Base-by-base conservation (phyloP, 2,113 vertebrate genomes). In the Tylochromis polylepis region DNA sequence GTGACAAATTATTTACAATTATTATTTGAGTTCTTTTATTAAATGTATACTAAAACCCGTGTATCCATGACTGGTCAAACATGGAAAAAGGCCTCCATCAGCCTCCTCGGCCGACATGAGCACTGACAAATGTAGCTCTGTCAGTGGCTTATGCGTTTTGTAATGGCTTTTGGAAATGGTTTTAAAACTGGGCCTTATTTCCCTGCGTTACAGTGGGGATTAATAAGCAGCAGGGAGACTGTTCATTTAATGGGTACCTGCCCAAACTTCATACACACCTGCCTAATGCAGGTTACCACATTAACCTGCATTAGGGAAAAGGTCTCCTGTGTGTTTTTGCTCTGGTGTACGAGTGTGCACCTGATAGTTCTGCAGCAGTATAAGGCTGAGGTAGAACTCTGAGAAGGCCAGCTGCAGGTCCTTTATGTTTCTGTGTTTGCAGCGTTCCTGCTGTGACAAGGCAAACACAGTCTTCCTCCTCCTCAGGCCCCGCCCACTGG, bases 301-400 rank as follows among this genome's bases (percentile, higher is more conserved):
- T 4, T 4, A 3, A 29, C 29, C 31, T 34, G 31, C 31, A 34
- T 34, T 34, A 34, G 31, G 31, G 31, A 16, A 11, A 62, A 0
- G 16, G 31, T 4, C 6, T 51, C 18, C 18, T 20, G 8, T 4
- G 49, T 49, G 46, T 2, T 6, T 22, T 38, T 38, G 9, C 31
- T 6, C 3, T 11, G 18, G 20, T 67, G 65, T 62, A n/a, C 53
- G 8, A 34, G 6, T 24, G 3, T 62, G 49, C 31, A 99, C 99
- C 98, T 99, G 99, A 65, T 99, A 99, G 96, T 99, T 99, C 96
- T 99, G 99, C 95, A 99, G 97, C 90, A 99, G 94, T 88, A 99
- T 99, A 90, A 99, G 97, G 96, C 98, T 99, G 96, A 99, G 98
- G 98, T 99, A 99, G 97, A 99, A 99, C 98, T 99, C 99, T 0